phyloP scores from a whole-genome alignment of 2,797 vertebrate species.

The Merluccius polli region DNA sequence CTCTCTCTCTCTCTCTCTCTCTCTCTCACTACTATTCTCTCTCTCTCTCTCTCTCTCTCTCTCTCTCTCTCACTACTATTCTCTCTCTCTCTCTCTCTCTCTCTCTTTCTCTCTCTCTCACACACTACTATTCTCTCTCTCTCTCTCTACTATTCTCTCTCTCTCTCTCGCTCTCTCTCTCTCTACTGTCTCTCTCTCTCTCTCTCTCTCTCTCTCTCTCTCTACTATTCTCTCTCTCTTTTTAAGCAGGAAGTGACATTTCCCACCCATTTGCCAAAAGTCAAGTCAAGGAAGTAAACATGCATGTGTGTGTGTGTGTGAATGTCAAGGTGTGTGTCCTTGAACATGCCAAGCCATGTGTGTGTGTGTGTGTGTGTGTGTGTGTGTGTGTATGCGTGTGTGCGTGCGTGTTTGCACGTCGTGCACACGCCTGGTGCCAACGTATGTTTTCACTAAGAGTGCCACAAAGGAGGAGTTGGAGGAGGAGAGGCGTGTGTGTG shows the following conservation, averaged over 20 bases:
- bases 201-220: background rate
- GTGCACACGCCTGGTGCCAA: constrained; percentile 18
- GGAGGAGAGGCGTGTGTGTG: constrained; percentile 1
- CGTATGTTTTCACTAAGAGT: constrained; percentile 43
- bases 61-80: background rate
- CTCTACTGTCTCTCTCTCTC: background rate
- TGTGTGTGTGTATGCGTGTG: constrained; percentile 20
- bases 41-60: background rate
- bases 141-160: constrained; percentile 13
- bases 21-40: background rate
- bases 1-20: background rate
- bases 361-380: constrained; percentile 2
- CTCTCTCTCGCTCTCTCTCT: constrained; percentile 19
- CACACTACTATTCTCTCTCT: too few species aligned
- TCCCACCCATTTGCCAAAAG: constrained; percentile 45
- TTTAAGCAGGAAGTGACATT: constrained; percentile 58
- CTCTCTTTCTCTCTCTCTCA: background rate
- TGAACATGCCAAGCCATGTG: constrained; percentile 15
- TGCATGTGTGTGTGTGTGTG: constrained; percentile 24
- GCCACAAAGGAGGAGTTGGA: constrained; percentile 5
- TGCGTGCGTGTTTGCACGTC: constrained; percentile 15
- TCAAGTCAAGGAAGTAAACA: constrained; percentile 19
- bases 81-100: background rate
- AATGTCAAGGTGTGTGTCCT: constrained; percentile 1
- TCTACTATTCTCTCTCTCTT: background rate